Percentiles rank a stretch among this genome's conserved stretches.
Conservation (phyloP, 2,888 invertebrate species). For the Pseudolycoriella hygida region DNA sequence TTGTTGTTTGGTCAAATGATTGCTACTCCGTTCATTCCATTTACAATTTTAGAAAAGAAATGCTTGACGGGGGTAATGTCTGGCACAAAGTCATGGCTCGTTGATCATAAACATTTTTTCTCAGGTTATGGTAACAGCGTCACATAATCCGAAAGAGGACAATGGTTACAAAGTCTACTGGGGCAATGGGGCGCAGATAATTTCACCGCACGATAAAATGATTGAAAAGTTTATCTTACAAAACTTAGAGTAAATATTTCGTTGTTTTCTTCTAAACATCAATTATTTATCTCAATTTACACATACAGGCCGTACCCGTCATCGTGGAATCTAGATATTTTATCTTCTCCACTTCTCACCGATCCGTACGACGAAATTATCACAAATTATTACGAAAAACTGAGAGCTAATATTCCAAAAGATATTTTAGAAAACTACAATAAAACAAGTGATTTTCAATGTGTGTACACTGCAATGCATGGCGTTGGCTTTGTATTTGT, state of each 20-base stretch:
- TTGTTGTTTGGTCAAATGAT: slow-evolving; percentile 62
- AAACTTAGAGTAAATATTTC: slow-evolving; percentile 44
- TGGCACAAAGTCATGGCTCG: too few relatives aligned
- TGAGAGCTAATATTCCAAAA: slow-evolving; percentile 35
- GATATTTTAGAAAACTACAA: slow-evolving; percentile 35
- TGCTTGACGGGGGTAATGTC: slow-evolving; percentile 56
- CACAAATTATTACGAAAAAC: slow-evolving; percentile 43
- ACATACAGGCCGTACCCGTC: slow-evolving; percentile 42
- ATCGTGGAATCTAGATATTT: slow-evolving; percentile 56
- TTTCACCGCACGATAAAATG: slow-evolving; percentile 74
- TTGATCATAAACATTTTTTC: too few relatives aligned
- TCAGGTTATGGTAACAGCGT: slow-evolving; percentile 70
- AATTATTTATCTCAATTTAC: not conserved
- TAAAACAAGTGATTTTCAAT: slow-evolving; percentile 36
- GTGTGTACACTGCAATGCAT: slow-evolving; percentile 94
- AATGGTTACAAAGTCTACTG: slow-evolving; percentile 98
- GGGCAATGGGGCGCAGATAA: slow-evolving; percentile 88
- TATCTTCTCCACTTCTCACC: slow-evolving; percentile 38
- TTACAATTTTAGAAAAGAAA: slow-evolving; percentile 51
- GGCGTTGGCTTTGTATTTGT: slow-evolving; percentile 82
- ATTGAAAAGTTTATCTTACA: slow-evolving; percentile 63
- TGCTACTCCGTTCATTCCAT: slow-evolving; percentile 91
- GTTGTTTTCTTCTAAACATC: not conserved
- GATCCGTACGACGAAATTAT: slow-evolving; percentile 58
- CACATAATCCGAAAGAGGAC: slow-evolving; percentile 89